Evolutionary conservation across 2,888 invertebrate genomes (phyloP), one percentile per base, ranked within the genome.

Genomic region (Neoitamus cyanurus): DNA sequence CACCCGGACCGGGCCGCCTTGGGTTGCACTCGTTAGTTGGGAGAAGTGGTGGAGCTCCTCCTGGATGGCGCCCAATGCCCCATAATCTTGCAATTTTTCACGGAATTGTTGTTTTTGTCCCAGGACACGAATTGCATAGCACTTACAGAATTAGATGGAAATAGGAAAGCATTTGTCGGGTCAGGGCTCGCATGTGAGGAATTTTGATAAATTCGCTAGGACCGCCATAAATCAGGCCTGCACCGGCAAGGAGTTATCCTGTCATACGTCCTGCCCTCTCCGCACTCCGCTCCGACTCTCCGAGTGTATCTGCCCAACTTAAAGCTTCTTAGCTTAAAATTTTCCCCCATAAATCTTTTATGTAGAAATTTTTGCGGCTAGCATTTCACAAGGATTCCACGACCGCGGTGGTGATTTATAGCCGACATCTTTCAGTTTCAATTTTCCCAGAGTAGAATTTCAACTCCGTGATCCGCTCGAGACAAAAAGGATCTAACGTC

Each of bases 381-480:
- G 20, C 58, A 58, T 58, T 58, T 58, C 58, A 58, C 58, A 58
- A 58, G 58, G 58, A 58, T 58, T 58, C 58, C 25, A 58, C 58
- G 58, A 20, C 58, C 58, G 25, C 58, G 58, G 58, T 58, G 58
- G 58, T 58, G 58, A 58, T 58, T 58, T 58, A 58, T 58, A 58
- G 58, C 58, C 58, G 58, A 58, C 58, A 58, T 58, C 58, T 58
- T 58, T 58, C 58, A 58, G 58, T 58, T 58, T 58, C 58, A 58
- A 58, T 58, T 58, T 58, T 58, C 58, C 58, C 25, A 58, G 58
- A 58, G 58, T 58, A 58, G 20, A 58, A 58, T 58, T 58, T 58
- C 58, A 58, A 58, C 58, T 58, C 7, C 25, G 58, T 58, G 58
- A 58, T 58, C 58, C 58, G 20, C 0, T 20, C 25, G 9, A 20